Evolutionary conservation across 2,797 vertebrate genomes (phyloP), one percentile per base, ranked within the genome.

Genomic region (Crypturellus tataupa): DNA sequence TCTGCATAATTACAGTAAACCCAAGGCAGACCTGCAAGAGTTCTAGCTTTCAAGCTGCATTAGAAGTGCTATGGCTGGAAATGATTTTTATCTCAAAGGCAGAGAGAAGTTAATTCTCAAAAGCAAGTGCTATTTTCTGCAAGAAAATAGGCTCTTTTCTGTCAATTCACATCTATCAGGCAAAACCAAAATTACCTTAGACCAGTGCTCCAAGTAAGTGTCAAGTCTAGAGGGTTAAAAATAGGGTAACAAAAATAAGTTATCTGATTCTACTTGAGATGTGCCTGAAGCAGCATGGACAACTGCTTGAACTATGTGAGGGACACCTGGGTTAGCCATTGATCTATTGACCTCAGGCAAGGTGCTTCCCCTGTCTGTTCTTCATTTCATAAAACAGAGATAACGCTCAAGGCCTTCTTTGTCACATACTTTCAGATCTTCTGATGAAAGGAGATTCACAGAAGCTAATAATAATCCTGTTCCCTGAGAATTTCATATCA

Each of bases 351-450:
- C 79, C 56, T 92, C 64, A 31, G 81, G 49, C 76, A 93, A 49
- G 53, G 53, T 87, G 53, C 35, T 24, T 85, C 18, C 21, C 39
- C 12, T 40, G 64, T 92, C 76, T 78, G 16, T 81, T 64, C 71
- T 90, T 85, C 63, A 64, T 6, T 76, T 56, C 79, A 53, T 83
- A 40, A 68, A 82, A 4, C 53, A 85, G 58, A 91, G 78, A 92
- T 64, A 89, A 85, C 0, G 13, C 37, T 94, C 56, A 92, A 91
- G 81, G 64, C 76, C 17, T 17, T 12, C 81, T 92, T 85, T 80
- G 75, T 93, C 75, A 40, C 56, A 68, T 64, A 16, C 64, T 89
- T 87, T 93, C 87, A 87, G 76, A 95, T 85, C 69, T 91, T 25
- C 46, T 78, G 79, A 91, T 87, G 91, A 96, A 94, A 94, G 65